phyloP scores from a whole-genome alignment of 2,797 vertebrate genomes.

The Nothura maculosa region DNA sequence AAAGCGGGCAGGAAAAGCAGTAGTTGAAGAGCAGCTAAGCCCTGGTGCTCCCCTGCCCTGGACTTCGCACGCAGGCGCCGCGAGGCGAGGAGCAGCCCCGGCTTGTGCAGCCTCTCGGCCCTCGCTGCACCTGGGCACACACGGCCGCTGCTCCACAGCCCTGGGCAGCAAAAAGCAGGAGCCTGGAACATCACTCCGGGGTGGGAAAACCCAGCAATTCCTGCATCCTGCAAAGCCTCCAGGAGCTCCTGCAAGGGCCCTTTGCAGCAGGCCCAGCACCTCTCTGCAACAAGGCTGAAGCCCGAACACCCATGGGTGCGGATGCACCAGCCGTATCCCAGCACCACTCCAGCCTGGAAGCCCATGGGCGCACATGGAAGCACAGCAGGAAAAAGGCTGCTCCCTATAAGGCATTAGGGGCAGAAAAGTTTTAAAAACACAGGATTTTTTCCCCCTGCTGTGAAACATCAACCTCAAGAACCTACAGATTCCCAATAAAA shows the following conservation, averaged over 20 bases:
- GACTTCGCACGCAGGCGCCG: not conserved
- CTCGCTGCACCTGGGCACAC: not conserved
- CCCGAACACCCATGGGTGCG: not conserved
- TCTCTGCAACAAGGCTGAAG: too few relatives aligned
- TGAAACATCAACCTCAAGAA: not conserved
- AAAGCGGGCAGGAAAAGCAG: not conserved
- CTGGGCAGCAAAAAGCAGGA: not conserved
- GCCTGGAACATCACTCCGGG: not conserved
- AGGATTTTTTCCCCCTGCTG: not conserved
- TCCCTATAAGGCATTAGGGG: not conserved
- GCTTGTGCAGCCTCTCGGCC: rapidly evolving
- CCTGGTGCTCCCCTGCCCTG: not conserved
- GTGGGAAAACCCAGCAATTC: not conserved
- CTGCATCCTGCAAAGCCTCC: not conserved
- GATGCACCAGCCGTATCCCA: not conserved
- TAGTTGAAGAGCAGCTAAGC: not conserved
- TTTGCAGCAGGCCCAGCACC: not conserved
- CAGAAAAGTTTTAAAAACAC: not conserved
- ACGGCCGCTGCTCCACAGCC: not conserved
- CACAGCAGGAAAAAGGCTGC: not conserved
- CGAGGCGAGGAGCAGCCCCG: not conserved
- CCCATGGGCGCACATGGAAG: not conserved
- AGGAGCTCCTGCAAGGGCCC: not conserved
- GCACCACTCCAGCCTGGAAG: not conserved
- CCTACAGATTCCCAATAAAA: not conserved